Evolutionary conservation across 1,140 invertebrate species (phyloP).

Genomic region (Cherax quadricarinatus): DNA sequence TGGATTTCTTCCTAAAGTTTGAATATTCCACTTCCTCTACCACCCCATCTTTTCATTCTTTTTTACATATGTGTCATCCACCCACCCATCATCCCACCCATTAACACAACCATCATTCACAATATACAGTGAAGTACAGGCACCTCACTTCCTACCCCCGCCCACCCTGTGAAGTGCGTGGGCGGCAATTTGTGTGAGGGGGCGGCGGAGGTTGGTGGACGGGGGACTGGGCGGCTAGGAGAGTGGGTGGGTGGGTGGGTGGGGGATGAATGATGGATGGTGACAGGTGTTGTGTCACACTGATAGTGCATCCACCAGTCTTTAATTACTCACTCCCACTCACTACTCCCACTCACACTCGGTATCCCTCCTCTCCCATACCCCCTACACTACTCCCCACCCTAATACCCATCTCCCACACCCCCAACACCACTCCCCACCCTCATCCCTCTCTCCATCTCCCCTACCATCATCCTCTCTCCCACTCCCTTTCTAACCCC

Average conservation of each 20-base stretch:
- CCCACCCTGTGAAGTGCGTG: not conserved
- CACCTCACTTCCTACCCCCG: too few species aligned
- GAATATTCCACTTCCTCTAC: too few species aligned
- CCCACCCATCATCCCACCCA: not conserved
- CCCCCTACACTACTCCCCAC: too few species aligned
- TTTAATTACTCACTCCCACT: not conserved
- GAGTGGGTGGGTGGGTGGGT: not conserved
- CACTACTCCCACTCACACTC: not conserved
- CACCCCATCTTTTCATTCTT: too few species aligned
- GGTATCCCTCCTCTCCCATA: too few species aligned
- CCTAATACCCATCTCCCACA: too few species aligned
- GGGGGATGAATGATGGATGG: constrained; percentile 19
- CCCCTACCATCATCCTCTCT: too few species aligned
- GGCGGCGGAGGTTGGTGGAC: not conserved
- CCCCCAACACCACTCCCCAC: too few species aligned
- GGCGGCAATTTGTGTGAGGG: constrained; percentile 16
- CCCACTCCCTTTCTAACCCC: too few species aligned
- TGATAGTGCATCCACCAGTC: not conserved
- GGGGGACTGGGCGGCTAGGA: not conserved
- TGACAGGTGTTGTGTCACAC: not conserved
- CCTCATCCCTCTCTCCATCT: too few species aligned
- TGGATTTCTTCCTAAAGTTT: too few species aligned
- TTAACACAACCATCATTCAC: not conserved
- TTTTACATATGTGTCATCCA: not conserved
- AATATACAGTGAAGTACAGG: too few species aligned